phyloP scores from a whole-genome alignment of 2,797 vertebrate species.

The Sebastes nivosus region DNA sequence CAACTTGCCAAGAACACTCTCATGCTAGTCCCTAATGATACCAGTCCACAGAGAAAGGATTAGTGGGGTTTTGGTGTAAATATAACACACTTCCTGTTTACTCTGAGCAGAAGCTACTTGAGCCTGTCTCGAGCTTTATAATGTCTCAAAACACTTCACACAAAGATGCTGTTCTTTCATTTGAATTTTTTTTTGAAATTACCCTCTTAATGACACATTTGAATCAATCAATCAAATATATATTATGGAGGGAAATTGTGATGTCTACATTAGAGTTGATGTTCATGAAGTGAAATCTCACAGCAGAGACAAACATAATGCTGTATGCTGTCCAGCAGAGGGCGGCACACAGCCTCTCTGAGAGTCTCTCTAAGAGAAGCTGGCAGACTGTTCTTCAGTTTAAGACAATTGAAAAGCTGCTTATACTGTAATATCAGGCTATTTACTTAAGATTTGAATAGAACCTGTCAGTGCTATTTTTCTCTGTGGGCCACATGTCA shows the following conservation, averaged over 20 bases:
- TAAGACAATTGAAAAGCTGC: conserved; percentile 42
- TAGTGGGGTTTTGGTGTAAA: conserved; percentile 68
- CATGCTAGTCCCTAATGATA: conserved; percentile 54
- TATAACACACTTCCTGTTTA: conserved; percentile 73
- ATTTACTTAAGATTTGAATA: conserved; percentile 43
- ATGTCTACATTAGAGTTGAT: background rate
- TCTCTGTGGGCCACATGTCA: conserved; percentile 20
- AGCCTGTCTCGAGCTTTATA: conserved; percentile 20
- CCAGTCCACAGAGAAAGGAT: conserved; percentile 65
- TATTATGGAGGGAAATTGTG: background rate
- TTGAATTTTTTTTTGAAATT: background rate
- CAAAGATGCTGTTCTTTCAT: conserved; percentile 16
- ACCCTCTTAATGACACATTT: background rate
- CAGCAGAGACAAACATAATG: background rate
- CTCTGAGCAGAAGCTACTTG: conserved; percentile 40
- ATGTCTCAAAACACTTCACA: conserved; percentile 13
- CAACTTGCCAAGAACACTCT: conserved; percentile 48
- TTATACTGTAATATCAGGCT: conserved; percentile 37
- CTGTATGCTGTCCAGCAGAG: conserved; percentile 66
- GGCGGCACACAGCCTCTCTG: conserved; percentile 64
- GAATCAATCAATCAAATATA: background rate
- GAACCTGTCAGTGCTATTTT: conserved; percentile 6
- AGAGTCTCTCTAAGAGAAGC: conserved; percentile 22
- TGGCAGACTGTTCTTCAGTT: conserved; percentile 38
- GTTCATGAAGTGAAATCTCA: background rate